These are phyloP conservation scores for Eristalis pertinax DNA, from an alignment of 2,888 invertebrate genomes.

Conservation along the genomic window DNA sequence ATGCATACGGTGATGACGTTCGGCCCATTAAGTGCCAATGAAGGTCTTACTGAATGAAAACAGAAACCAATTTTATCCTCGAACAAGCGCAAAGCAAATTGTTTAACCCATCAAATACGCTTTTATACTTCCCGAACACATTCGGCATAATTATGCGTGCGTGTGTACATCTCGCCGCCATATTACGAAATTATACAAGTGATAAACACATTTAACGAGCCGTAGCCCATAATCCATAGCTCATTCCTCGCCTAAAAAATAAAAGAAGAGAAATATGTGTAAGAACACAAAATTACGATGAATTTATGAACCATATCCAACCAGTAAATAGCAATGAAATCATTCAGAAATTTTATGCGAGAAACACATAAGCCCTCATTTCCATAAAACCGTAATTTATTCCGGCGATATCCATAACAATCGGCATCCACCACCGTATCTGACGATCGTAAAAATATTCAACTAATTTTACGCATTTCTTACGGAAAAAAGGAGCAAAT, in stretches of 20 bases:
- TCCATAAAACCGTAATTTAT: conserved; percentile 52
- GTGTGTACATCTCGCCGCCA: background rate
- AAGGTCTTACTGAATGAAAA: background rate
- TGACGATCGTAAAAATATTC: conserved; percentile 39
- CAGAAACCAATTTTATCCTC: background rate
- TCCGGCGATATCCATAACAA: conserved; percentile 45
- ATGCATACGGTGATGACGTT: too few relatives aligned
- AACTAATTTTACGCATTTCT: conserved; percentile 49
- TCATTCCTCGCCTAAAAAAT: conserved; percentile 7
- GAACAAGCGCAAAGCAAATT: background rate
- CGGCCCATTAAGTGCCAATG: too few relatives aligned
- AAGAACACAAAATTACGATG: conserved; percentile 17
- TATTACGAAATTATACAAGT: background rate
- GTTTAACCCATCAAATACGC: background rate
- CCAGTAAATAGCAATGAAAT: conserved; percentile 37
- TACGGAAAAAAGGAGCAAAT: conserved; percentile 6
- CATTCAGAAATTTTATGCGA: conserved; percentile 36
- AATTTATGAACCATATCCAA: conserved; percentile 45
- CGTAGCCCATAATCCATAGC: conserved; percentile 33
- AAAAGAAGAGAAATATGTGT: conserved; percentile 11
- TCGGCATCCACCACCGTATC: conserved; percentile 26
- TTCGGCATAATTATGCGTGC: background rate
- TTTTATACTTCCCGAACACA: background rate
- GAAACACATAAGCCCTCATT: conserved; percentile 25
- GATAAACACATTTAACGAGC: conserved; percentile 8